These are phyloP conservation scores for Hesperophylax magnus DNA, from an alignment of 1,140 invertebrate genomes.

Conservation along the genomic window DNA sequence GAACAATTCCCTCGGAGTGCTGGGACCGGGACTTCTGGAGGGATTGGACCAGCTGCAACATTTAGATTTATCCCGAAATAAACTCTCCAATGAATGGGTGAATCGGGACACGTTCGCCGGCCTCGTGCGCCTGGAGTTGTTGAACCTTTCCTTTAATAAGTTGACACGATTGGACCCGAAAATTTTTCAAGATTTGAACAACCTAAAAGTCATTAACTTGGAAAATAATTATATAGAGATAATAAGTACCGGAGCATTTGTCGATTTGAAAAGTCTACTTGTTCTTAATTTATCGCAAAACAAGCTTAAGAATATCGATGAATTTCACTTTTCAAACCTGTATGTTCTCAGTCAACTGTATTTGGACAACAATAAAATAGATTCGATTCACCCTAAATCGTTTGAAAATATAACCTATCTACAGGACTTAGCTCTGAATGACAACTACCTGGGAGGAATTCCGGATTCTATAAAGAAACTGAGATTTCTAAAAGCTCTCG, in stretches of 20 bases:
- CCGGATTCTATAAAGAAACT: slow-evolving; percentile 80
- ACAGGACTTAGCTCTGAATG: slow-evolving; percentile 84
- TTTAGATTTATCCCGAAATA: slow-evolving; percentile 84
- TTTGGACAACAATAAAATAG: slow-evolving; percentile 82
- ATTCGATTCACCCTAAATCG: slow-evolving; percentile 77
- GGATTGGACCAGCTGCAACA: slow-evolving; percentile 82
- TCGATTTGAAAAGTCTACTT: slow-evolving; percentile 81
- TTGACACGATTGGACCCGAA: slow-evolving; percentile 80
- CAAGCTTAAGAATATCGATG: slow-evolving; percentile 77
- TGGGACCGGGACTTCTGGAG: slow-evolving; percentile 84
- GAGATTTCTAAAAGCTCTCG: slow-evolving; percentile 80
- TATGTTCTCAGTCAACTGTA: slow-evolving; percentile 82
- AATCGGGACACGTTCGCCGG: slow-evolving; percentile 85
- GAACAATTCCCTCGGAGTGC: slow-evolving; percentile 85
- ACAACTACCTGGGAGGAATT: slow-evolving; percentile 81
- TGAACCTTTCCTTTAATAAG: slow-evolving; percentile 83
- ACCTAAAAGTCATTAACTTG: slow-evolving; percentile 82
- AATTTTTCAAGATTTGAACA: slow-evolving; percentile 84
- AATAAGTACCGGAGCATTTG: slow-evolving; percentile 82
- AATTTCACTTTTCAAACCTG: slow-evolving; percentile 80
- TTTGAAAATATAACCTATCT: slow-evolving; percentile 86
- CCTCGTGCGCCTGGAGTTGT: slow-evolving; percentile 80
- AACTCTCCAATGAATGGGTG: slow-evolving; percentile 84
- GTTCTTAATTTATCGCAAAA: slow-evolving; percentile 83
- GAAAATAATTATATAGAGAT: slow-evolving; percentile 83